Conservation (phyloP, 2,113 vertebrate species). For the Rhabdornis inornatus region DNA sequence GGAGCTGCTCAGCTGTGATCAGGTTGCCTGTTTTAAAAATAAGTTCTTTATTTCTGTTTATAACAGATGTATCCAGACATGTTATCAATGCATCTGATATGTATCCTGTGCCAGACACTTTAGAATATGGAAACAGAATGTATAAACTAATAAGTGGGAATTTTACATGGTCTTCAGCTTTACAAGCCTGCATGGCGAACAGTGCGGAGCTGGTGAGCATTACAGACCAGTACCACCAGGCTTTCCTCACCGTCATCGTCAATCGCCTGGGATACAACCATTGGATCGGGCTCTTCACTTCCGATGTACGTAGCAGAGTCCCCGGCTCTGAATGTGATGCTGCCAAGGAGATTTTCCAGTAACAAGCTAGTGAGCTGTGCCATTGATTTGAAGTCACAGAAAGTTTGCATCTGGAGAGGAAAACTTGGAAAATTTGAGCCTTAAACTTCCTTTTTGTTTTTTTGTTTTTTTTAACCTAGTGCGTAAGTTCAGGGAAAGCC, state of each 20-base stretch:
- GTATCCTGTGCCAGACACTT: slow-evolving; percentile 74
- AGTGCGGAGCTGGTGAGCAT: slow-evolving; percentile 86
- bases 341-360: not conserved
- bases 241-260: slow-evolving; percentile 89
- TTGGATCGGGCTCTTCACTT: slow-evolving; percentile 91
- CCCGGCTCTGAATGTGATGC: not conserved
- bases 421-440: not conserved
- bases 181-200: slow-evolving; percentile 76
- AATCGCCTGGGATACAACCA: slow-evolving; percentile 78
- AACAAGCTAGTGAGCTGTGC: not conserved
- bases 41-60: not conserved
- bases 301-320: slow-evolving; percentile 78
- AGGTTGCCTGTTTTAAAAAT: not conserved
- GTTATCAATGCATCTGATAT: slow-evolving; percentile 65
- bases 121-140: slow-evolving; percentile 84
- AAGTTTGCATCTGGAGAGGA: not conserved
- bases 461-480: too few relatives aligned
- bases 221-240: slow-evolving; percentile 87
- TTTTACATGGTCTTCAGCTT: slow-evolving; percentile 90
- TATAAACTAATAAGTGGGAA: slow-evolving; percentile 86
- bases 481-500: not conserved
- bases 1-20: not conserved
- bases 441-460: not conserved
- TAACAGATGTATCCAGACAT: slow-evolving; percentile 64
- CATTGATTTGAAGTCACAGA: not conserved